Evolutionary conservation across 2,113 vertebrate species (phyloP).

Genomic region (Hydropotes inermis): DNA sequence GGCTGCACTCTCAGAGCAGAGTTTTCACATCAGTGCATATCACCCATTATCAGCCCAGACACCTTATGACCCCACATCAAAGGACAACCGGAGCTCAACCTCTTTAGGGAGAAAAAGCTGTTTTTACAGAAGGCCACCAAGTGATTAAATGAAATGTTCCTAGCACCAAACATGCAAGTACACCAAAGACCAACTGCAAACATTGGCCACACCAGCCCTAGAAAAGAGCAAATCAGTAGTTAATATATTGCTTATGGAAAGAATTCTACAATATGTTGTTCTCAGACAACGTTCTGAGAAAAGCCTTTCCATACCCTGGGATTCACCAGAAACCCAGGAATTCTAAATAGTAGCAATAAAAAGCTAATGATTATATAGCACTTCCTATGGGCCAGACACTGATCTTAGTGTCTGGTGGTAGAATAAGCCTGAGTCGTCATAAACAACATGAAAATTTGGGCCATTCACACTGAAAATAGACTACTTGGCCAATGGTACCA

Average conservation of each 20-base stretch:
- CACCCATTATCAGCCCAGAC: not conserved
- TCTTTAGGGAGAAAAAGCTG: not conserved
- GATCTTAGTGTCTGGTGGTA: not conserved
- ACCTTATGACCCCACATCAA: not conserved
- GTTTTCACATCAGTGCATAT: not conserved
- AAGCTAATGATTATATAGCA: not conserved
- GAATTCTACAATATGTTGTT: not conserved
- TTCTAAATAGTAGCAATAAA: slow-evolving; percentile 22
- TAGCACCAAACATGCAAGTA: not conserved
- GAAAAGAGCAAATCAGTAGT: not conserved
- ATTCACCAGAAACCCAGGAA: not conserved
- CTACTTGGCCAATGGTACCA: not conserved
- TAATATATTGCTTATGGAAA: not conserved
- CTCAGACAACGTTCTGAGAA: not conserved
- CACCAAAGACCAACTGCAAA: not conserved
- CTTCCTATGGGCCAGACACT: not conserved
- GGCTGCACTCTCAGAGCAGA: not conserved
- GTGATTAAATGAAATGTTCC: not conserved
- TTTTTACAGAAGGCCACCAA: not conserved
- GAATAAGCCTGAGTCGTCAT: slow-evolving; percentile 35
- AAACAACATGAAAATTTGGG: not conserved
- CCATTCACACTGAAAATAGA: slow-evolving; percentile 26
- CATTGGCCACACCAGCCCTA: not conserved
- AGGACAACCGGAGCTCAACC: not conserved
- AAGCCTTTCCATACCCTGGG: not conserved